Percentiles rank a stretch among this genome's conserved stretches.
Conservation (phyloP, 1,140 invertebrate genomes). For the Apis dorsata region DNA sequence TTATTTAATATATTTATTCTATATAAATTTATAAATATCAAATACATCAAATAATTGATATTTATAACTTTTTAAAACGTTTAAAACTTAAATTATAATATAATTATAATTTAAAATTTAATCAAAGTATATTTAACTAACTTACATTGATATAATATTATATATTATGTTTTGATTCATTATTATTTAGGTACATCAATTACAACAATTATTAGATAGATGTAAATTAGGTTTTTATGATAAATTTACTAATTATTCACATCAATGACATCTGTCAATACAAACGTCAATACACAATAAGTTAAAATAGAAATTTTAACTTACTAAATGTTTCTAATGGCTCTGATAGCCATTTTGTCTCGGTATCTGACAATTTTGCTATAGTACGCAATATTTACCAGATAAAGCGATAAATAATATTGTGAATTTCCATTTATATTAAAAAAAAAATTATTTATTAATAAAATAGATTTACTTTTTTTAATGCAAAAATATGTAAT, state of each 20-base stretch:
- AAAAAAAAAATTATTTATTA: not conserved
- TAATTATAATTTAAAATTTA: not conserved
- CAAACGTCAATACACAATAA: not conserved
- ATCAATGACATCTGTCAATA: not conserved
- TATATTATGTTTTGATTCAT: not conserved
- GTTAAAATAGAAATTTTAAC: too few relatives aligned
- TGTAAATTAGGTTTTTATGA: not conserved
- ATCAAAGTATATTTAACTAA: not conserved
- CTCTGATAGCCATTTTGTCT: too few relatives aligned
- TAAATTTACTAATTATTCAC: not conserved
- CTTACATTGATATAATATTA: not conserved
- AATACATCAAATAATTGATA: not conserved
- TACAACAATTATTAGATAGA: too few relatives aligned
- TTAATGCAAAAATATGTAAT: not conserved
- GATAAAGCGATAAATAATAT: too few relatives aligned
- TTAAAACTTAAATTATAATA: not conserved
- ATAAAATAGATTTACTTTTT: not conserved
- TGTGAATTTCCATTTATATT: too few relatives aligned
- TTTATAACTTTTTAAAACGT: too few relatives aligned
- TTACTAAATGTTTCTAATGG: too few relatives aligned
- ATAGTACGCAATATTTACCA: too few relatives aligned
- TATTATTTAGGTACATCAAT: not conserved
- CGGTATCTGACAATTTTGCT: too few relatives aligned
- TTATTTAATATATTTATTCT: not conserved
- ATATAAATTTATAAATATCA: not conserved